These are phyloP conservation scores for Callithrix jacchus DNA, from an alignment of 2,113 vertebrate genomes.

Conservation along the genomic window DNA sequence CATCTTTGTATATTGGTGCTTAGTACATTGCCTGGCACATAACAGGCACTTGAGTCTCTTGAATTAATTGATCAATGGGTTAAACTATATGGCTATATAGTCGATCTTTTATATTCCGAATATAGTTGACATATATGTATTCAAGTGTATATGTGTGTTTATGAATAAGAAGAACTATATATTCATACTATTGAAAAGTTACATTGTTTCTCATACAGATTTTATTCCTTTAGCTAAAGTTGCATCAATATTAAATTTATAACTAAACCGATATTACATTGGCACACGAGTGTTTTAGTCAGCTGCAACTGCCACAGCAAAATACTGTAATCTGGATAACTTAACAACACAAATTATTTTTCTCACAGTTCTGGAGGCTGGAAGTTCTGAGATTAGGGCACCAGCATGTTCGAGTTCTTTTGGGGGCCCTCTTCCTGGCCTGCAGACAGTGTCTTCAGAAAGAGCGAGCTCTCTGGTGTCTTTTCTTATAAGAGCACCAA, in stretches of 20 bases:
- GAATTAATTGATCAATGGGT: background rate
- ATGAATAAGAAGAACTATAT: background rate
- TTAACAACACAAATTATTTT: background rate
- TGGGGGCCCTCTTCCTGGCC: background rate
- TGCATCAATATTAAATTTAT: background rate
- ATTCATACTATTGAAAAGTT: background rate
- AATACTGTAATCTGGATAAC: background rate
- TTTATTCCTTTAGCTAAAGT: conserved; percentile 36
- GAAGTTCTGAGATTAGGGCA: background rate
- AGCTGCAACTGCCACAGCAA: background rate
- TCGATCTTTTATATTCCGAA: background rate
- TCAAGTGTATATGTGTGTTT: background rate
- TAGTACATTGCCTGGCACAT: background rate
- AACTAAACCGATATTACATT: background rate
- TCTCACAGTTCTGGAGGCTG: background rate
- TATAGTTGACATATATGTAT: background rate
- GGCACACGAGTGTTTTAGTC: background rate
- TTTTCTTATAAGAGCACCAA: background rate
- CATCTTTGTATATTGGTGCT: background rate
- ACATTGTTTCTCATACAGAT: background rate
- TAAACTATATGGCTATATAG: background rate
- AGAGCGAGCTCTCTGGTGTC: background rate
- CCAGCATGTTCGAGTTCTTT: background rate
- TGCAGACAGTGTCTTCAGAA: background rate
- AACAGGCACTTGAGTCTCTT: background rate